Percentiles rank a stretch among this genome's conserved stretches.
Evolutionary conservation across 2,113 vertebrate species (phyloP).

Genomic region (Sprattus sprattus): DNA sequence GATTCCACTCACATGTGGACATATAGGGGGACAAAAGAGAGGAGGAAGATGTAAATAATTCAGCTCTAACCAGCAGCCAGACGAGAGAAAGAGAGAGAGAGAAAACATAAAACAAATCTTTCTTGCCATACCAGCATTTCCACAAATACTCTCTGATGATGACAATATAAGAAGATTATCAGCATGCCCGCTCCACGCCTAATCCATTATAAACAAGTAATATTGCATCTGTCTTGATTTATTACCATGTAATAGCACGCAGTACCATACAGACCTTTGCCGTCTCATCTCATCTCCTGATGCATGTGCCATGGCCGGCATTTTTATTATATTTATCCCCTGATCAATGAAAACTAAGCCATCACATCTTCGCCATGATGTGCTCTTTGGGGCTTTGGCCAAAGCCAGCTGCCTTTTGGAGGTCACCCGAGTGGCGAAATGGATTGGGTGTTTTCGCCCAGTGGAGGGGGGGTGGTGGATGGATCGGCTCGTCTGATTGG

Average conservation of each 20-base stretch:
- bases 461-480: not conserved
- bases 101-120: not conserved
- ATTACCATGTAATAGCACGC: not conserved
- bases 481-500: not conserved
- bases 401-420: slow-evolving; percentile 5
- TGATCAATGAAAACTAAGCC: slow-evolving; percentile 5
- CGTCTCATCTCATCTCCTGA: not conserved
- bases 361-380: slow-evolving; percentile 12
- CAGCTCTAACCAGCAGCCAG: not conserved
- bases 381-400: slow-evolving; percentile 10
- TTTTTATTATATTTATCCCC: not conserved
- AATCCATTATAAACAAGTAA: slow-evolving; percentile 13
- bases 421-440: not conserved
- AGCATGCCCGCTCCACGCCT: not conserved
- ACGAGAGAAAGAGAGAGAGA: not conserved
- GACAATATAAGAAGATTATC: slow-evolving; percentile 10
- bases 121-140: not conserved
- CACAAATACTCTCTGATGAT: slow-evolving; percentile 14
- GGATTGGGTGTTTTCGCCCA: slow-evolving; percentile 3
- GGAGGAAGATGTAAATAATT: not conserved
- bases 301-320: not conserved
- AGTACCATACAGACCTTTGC: not conserved
- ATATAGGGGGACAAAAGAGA: not conserved
- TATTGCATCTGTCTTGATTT: not conserved
- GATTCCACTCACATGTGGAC: not conserved